Evolutionary conservation across 2,113 vertebrate genomes (phyloP), one percentile per base, ranked within the genome.

Genomic region (Corydoras sp.): DNA sequence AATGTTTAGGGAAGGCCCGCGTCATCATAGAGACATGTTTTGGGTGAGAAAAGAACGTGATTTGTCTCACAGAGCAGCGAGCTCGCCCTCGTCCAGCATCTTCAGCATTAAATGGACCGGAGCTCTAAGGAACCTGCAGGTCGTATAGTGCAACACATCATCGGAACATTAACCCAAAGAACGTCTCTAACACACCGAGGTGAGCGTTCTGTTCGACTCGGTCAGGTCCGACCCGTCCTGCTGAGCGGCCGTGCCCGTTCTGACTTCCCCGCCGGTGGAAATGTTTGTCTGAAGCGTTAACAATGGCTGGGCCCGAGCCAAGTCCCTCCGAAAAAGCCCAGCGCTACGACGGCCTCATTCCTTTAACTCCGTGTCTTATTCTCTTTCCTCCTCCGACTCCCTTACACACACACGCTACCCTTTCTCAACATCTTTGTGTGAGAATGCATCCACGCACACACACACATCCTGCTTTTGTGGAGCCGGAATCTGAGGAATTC

Each of bases 381-480:
- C 55, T 43, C 65, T 24, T 18, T 32, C 24, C 12, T 14, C 31
- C 31, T 12, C 32, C 10, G 3, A 10, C 51, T 24, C 61, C 32
- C 18, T 48, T 15, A 56, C 32, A 49, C 60, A 64, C 32, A 49
- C 60, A n/a, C 62, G 29, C 51, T 2, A 58, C 73, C 76, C 75
- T 80, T 74, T 76, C 73, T 72, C 74, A 69, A 58, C 71, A 73
- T 81, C 80, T 79, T 84, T 80, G 80, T 81, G 58, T 60, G 78
- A 82, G 65, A 9, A 73, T 72, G 76, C 81, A 77, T 69, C 78
- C 66, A 14, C 87, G 87, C 88, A 89, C 82, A 89, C 87, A 88
- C 88, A 89, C 88, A 88, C 88, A 89, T 90, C 89, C 88, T 89
- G 87, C 85, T 86, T 89, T 90, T 90, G 89, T 90, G 81, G 76